Percentiles rank a stretch among this genome's conserved stretches.
These are phyloP conservation scores for Ondatra zibethicus DNA, from an alignment of 2,113 vertebrate genomes.

Conservation along the genomic window DNA sequence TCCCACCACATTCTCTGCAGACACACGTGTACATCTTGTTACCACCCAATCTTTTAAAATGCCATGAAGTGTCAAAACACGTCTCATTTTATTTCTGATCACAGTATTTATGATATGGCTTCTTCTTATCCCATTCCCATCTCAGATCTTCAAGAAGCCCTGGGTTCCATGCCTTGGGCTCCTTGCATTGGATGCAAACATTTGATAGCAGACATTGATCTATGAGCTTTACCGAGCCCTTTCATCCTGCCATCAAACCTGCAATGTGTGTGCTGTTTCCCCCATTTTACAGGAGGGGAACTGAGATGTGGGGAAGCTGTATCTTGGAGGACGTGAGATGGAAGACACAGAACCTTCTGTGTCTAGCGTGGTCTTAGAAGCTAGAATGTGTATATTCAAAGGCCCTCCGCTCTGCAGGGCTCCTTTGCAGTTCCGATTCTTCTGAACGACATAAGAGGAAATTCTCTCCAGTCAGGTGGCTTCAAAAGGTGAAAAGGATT, in stretches of 20 bases:
- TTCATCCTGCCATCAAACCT: background rate
- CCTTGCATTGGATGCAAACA: background rate
- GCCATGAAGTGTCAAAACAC: slow-evolving; percentile 68
- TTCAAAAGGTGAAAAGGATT: background rate
- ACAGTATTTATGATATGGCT: background rate
- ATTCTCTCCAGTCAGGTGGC: background rate
- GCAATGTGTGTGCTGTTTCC: background rate
- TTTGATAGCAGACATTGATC: background rate
- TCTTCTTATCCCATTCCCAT: background rate
- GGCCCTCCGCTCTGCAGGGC: background rate
- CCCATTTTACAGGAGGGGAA: slow-evolving; percentile 33
- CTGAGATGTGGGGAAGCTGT: background rate
- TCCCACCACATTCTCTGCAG: slow-evolving; percentile 52
- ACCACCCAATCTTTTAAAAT: background rate
- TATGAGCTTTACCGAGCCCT: background rate
- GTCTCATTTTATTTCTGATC: slow-evolving; percentile 60
- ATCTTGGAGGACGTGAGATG: background rate
- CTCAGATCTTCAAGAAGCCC: background rate
- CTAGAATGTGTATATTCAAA: too few species aligned
- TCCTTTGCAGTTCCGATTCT: background rate
- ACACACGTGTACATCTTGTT: slow-evolving; percentile 55
- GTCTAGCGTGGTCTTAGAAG: background rate
- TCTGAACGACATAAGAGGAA: background rate
- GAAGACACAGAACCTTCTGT: background rate
- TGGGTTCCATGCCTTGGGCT: background rate